A percentile compares a stretch with the other conserved stretches of the same genome.
Evolutionary conservation across 2,797 vertebrate genomes (phyloP).

Genomic region (Podarcis lilfordi): DNA sequence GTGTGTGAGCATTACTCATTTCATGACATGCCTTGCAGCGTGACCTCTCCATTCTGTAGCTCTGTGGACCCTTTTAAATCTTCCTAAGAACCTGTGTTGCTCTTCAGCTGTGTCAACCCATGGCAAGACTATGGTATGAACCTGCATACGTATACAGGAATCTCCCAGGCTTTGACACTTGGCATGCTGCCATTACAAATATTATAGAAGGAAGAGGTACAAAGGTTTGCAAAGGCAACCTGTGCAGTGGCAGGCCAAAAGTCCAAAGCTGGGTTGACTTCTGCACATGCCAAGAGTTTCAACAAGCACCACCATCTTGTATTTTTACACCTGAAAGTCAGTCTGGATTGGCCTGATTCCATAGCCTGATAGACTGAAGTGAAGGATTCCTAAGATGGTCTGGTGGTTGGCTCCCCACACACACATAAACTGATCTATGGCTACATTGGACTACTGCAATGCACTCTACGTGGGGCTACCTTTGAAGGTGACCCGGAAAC

Average conservation of each 20-base stretch:
- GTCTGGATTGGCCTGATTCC: too few species aligned
- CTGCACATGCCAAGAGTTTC: not conserved
- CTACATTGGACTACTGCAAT: not conserved
- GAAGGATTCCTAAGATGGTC: not conserved
- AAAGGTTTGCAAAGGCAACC: not conserved
- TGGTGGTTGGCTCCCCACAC: not conserved
- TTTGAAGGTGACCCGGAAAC: too few species aligned
- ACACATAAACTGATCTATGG: not conserved
- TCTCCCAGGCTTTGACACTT: not conserved
- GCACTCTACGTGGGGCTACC: too few species aligned
- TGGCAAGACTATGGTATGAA: not conserved
- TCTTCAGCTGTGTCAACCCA: not conserved
- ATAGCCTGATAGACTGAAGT: not conserved
- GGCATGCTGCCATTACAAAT: not conserved
- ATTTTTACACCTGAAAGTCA: too few species aligned
- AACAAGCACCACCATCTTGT: not conserved
- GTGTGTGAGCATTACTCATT: not conserved
- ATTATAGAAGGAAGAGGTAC: not conserved
- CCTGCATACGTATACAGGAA: not conserved
- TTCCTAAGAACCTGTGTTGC: not conserved
- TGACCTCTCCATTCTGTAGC: not conserved
- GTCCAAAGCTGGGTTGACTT: not conserved
- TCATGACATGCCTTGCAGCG: not conserved
- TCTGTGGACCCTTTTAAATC: not conserved
- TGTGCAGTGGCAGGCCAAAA: not conserved